phyloP scores from a whole-genome alignment of 2,797 vertebrate species.

The Gadopsis marmoratus region DNA sequence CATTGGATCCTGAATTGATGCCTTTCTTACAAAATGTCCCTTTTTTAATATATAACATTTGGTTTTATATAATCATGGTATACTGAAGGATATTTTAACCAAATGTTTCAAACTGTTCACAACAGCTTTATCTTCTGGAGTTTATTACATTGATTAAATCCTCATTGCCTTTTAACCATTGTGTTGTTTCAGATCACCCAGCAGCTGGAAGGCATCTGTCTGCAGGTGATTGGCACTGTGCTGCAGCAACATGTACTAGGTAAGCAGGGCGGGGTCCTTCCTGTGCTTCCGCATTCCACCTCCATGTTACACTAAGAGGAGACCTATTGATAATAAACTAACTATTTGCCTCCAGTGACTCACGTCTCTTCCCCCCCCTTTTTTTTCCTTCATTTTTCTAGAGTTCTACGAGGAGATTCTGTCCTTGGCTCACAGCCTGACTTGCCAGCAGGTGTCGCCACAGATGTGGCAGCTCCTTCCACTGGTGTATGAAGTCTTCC shows the following conservation, averaged over 20 bases:
- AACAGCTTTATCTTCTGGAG: background rate
- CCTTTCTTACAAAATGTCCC: background rate
- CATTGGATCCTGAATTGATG: background rate
- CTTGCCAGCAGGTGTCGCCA: slow-evolving; percentile 97
- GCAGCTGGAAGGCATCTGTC: slow-evolving; percentile 98
- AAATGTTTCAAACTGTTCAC: background rate
- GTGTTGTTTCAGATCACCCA: slow-evolving; percentile 91
- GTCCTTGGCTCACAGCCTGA: slow-evolving; percentile 97
- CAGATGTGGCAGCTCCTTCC: slow-evolving; percentile 99
- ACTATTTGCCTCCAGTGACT: slow-evolving; percentile 14
- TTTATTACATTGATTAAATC: background rate
- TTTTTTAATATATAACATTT: background rate
- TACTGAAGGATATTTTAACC: slow-evolving; percentile 3
- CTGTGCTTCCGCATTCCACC: slow-evolving; percentile 48
- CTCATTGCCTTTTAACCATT: background rate
- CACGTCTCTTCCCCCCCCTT: slow-evolving; percentile 16
- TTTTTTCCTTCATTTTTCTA: slow-evolving; percentile 54
- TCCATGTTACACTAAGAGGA: background rate
- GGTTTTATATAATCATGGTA: background rate
- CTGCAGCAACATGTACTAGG: slow-evolving; percentile 98
- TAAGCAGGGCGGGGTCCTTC: slow-evolving; percentile 72
- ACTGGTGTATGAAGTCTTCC: slow-evolving; percentile 98
- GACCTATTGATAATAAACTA: background rate
- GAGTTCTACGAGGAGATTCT: slow-evolving; percentile 99
- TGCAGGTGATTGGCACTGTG: slow-evolving; percentile 98